A percentile compares a stretch with the other conserved stretches of the same genome.
Evolutionary conservation across 2,888 invertebrate species (phyloP).

Genomic region (Aphidius colemani): DNA sequence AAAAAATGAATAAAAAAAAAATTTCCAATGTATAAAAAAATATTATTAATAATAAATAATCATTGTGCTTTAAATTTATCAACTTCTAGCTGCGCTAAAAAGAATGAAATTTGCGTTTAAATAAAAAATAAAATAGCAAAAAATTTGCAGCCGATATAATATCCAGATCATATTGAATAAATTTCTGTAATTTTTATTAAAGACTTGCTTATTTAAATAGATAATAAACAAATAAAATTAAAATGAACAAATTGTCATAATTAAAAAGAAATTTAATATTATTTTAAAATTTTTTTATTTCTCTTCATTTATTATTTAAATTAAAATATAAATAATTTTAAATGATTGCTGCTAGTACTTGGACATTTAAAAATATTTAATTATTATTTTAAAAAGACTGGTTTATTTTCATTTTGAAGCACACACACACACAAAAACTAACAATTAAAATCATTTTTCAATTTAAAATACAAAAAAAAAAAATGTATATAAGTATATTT

Average conservation of each 20-base stretch:
- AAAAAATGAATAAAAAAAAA: slow-evolving; percentile 27
- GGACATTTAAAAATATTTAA: slow-evolving; percentile 34
- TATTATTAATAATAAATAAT: slow-evolving; percentile 4
- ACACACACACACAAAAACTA: background rate
- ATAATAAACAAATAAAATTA: slow-evolving; percentile 36
- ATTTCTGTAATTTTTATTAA: background rate
- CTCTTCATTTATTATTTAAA: no score
- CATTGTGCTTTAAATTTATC: no score
- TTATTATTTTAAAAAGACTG: slow-evolving; percentile 8
- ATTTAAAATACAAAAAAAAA: background rate
- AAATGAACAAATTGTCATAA: no score
- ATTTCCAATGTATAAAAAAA: slow-evolving; percentile 33
- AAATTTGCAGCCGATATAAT: background rate
- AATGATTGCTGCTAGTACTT: no score
- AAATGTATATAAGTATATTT: background rate
- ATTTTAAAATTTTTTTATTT: no score
- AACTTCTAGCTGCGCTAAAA: no score
- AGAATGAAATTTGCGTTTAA: no score
- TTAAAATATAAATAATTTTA: no score
- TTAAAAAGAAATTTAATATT: no score
- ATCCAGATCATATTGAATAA: slow-evolving; percentile 3
- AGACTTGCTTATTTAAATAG: slow-evolving; percentile 53
- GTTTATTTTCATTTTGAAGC: slow-evolving; percentile 1
- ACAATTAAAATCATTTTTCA: background rate
- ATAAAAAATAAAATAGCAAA: slow-evolving; percentile 17